Conservation (phyloP, 1,140 invertebrate species). For the Cydia strobilella region DNA sequence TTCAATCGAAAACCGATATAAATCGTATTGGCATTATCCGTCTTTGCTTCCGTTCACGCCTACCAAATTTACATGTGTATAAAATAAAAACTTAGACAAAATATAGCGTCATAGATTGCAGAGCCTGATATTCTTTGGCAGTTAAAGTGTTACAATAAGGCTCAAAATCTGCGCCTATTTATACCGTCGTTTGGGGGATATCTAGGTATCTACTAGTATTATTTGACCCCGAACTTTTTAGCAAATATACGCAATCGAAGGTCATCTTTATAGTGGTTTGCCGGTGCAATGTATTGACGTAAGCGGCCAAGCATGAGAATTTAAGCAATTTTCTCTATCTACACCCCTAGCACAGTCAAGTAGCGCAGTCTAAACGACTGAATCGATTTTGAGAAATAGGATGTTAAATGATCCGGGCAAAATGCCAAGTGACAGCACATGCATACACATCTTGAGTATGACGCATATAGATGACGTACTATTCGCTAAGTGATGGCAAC, state of each 20-base stretch:
- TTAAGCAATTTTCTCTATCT: background rate
- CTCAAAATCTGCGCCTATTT: background rate
- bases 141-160: background rate
- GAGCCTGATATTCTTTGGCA: background rate
- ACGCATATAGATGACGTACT: background rate
- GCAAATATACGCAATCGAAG: too few relatives aligned
- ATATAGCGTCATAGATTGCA: background rate
- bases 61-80: background rate
- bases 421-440: background rate
- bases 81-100: background rate
- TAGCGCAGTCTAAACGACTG: background rate
- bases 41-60: too few relatives aligned
- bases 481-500: too few relatives aligned
- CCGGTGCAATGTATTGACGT: background rate
- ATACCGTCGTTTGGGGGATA: background rate
- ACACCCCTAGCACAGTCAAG: background rate
- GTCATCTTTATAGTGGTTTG: too few relatives aligned
- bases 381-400: slow-evolving; percentile 4
- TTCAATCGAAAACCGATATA: background rate
- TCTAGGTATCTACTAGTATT: background rate
- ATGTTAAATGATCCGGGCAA: slow-evolving; percentile 9
- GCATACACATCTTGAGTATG: background rate
- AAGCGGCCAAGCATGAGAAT: background rate
- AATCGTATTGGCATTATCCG: background rate
- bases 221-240: background rate